These are phyloP conservation scores for Deilephila porcellus DNA, from an alignment of 2,888 invertebrate species.

Conservation along the genomic window DNA sequence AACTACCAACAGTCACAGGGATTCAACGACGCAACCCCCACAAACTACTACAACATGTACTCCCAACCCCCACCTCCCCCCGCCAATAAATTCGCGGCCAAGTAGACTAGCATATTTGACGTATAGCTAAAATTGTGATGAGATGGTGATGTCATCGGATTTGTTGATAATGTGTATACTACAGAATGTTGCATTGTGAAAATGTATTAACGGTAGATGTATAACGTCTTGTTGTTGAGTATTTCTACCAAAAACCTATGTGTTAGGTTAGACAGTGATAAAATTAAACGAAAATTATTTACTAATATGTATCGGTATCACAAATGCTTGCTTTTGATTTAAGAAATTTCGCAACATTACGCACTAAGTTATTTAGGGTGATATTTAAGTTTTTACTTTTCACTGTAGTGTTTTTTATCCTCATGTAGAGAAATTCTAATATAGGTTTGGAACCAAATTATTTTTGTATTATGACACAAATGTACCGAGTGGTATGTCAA, in stretches of 20 bases:
- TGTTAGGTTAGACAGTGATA: not conserved
- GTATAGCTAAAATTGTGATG: slow-evolving; percentile 23
- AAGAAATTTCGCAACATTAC: not conserved
- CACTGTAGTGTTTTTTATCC: not conserved
- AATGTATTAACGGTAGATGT: slow-evolving; percentile 10
- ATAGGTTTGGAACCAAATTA: not conserved
- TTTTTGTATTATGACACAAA: slow-evolving; percentile 18
- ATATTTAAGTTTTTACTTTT: not conserved
- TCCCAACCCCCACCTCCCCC: slow-evolving; percentile 72
- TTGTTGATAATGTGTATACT: slow-evolving; percentile 9
- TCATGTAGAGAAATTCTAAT: not conserved
- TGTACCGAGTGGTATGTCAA: slow-evolving; percentile 12
- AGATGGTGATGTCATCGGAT: slow-evolving; percentile 1
- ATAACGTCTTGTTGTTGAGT: not conserved
- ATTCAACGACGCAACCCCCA: slow-evolving; percentile 62
- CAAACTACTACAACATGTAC: slow-evolving; percentile 78
- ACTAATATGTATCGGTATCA: too few relatives aligned
- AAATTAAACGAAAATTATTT: not conserved
- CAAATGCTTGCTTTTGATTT: slow-evolving; percentile 12
- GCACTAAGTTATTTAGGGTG: not conserved
- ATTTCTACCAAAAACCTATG: slow-evolving; percentile 2
- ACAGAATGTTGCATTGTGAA: slow-evolving; percentile 10
- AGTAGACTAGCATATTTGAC: slow-evolving; percentile 40
- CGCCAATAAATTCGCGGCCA: slow-evolving; percentile 50
- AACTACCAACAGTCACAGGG: slow-evolving; percentile 35